These are phyloP conservation scores for Sebastes steindachneri DNA, from an alignment of 2,797 vertebrate genomes.

Conservation along the genomic window DNA sequence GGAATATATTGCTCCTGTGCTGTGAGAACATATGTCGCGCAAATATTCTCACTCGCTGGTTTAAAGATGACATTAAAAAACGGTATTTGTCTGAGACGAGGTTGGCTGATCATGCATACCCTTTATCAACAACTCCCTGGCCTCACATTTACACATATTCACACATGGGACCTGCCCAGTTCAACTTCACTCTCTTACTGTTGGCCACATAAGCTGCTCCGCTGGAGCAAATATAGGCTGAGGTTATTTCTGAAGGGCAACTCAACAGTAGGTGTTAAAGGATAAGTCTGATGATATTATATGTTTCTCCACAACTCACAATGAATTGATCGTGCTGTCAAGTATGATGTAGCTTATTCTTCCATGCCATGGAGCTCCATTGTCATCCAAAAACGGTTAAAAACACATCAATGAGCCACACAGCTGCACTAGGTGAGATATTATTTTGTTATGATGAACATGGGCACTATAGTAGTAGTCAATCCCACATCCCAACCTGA, in stretches of 20 bases:
- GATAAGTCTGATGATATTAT: not conserved
- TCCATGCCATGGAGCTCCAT: not conserved
- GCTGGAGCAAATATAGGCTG: not conserved
- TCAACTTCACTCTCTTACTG: not conserved
- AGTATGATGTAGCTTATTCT: not conserved
- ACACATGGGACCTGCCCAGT: not conserved
- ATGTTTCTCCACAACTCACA: not conserved
- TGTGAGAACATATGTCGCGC: slow-evolving; percentile 38
- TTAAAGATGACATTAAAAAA: slow-evolving; percentile 22
- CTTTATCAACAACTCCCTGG: slow-evolving; percentile 1
- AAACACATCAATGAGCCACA: not conserved
- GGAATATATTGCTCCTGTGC: slow-evolving; percentile 53
- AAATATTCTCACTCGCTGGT: slow-evolving; percentile 13
- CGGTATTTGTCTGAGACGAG: slow-evolving; percentile 6
- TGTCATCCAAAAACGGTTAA: not conserved
- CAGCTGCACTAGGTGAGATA: not conserved
- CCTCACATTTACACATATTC: slow-evolving; percentile 2
- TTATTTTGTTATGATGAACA: not conserved
- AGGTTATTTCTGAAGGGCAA: not conserved
- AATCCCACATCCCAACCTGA: too few species aligned
- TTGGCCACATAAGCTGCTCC: not conserved
- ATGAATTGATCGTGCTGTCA: not conserved
- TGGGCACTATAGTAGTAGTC: not conserved
- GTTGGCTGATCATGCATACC: slow-evolving; percentile 6
- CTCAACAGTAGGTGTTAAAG: not conserved